Evolutionary conservation across 2,888 invertebrate species (phyloP).

Genomic region (Thereva nobilitata): DNA sequence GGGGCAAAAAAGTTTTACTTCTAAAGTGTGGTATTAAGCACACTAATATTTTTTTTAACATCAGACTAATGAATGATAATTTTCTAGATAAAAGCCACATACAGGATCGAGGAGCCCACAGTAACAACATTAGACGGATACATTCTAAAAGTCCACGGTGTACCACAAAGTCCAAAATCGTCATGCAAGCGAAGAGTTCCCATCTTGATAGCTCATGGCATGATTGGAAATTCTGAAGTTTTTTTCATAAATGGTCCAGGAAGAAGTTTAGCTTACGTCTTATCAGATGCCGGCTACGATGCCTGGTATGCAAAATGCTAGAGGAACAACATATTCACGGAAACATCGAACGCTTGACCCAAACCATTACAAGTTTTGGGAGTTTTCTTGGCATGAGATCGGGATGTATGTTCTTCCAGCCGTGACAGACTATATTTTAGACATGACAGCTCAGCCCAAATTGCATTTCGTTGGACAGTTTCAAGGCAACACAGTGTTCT

Average conservation of each 20-base stretch:
- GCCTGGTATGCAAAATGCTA: slow-evolving; percentile 69
- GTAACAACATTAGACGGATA: slow-evolving; percentile 73
- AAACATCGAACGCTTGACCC: slow-evolving; percentile 58
- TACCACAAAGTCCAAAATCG: slow-evolving; percentile 53
- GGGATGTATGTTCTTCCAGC: slow-evolving; percentile 77
- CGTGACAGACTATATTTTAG: slow-evolving; percentile 74
- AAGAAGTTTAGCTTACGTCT: slow-evolving; percentile 53
- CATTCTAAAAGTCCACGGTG: slow-evolving; percentile 71
- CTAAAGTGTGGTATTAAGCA: no score
- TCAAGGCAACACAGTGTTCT: slow-evolving; percentile 62
- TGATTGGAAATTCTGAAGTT: neutral
- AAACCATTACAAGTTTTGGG: slow-evolving; percentile 63
- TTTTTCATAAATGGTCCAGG: neutral
- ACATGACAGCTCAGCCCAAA: slow-evolving; percentile 62
- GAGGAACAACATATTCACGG: slow-evolving; percentile 66
- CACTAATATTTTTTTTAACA: no score
- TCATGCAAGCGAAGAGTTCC: no score
- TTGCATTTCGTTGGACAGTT: slow-evolving; percentile 83
- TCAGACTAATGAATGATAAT: no score
- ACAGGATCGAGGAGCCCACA: slow-evolving; percentile 63
- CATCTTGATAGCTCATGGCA: no score
- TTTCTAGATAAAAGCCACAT: slow-evolving; percentile 46
- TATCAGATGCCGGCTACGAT: slow-evolving; percentile 60
- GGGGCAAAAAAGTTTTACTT: no score
- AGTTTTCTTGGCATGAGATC: slow-evolving; percentile 74